A percentile compares a stretch with the other conserved stretches of the same genome.
These are phyloP conservation scores for Aporrectodea caliginosa DNA, from an alignment of 1,140 invertebrate species.

Conservation along the genomic window DNA sequence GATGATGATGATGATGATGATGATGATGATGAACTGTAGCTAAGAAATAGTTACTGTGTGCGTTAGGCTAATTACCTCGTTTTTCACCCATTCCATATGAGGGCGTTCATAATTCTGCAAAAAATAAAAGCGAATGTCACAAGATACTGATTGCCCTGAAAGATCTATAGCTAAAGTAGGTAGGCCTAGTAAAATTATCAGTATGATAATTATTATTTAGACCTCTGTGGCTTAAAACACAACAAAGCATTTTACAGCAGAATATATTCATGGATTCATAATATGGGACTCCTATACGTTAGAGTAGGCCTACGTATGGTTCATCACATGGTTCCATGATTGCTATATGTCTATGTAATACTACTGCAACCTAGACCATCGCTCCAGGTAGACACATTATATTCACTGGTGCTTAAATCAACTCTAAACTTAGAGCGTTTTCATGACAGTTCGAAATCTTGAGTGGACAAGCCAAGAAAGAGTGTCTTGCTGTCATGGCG, in stretches of 20 bases:
- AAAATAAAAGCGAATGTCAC: not conserved
- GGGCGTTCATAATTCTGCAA: not conserved
- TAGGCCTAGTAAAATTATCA: too few relatives aligned
- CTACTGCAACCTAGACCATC: too few relatives aligned
- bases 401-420: too few relatives aligned
- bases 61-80: not conserved
- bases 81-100: not conserved
- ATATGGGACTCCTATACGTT: not conserved
- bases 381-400: too few relatives aligned
- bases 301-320: not conserved
- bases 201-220: not conserved
- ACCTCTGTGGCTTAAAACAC: not conserved
- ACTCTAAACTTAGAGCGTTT: too few relatives aligned
- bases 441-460: too few relatives aligned
- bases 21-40: not conserved
- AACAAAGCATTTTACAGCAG: not conserved
- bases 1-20: conserved; percentile 2
- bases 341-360: too few relatives aligned
- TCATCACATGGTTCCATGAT: too few relatives aligned
- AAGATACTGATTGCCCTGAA: too few relatives aligned
- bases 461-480: too few relatives aligned
- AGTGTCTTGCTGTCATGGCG: too few relatives aligned
- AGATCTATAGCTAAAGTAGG: too few relatives aligned
- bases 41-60: not conserved
- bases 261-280: not conserved